Base-by-base conservation (phyloP, 1,140 invertebrate genomes). In the Cydia amplana region DNA sequence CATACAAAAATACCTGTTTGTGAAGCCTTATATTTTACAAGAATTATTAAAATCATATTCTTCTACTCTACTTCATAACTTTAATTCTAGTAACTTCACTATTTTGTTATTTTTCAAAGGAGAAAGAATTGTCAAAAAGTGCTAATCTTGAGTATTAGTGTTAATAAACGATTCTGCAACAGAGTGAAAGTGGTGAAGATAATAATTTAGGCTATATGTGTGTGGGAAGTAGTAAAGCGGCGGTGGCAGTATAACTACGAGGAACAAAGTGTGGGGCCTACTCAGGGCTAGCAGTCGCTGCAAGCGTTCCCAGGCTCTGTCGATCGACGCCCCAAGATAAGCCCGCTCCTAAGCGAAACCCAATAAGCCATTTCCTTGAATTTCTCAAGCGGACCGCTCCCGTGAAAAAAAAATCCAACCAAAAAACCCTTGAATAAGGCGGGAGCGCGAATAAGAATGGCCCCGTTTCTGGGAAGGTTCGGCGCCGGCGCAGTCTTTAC, bases 361-460 rank as follows among this genome's bases (percentile, higher is more conserved):
- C 89, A 91, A 91, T 91, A 91, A 91, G 88, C 88, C 83, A 84
- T 93, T 91, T 91, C 89, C 89, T 88, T 85, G 88, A 89, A 93
- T 86, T 87, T 86, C 87, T 88, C 90, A 91, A 85, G 85, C 86
- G 85, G 83, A 87, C 88, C 88, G 91, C 91, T 89, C 85, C 86
- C 78, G 82, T 86, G 80, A 89, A 92, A 91, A 89, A 92, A 91
- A 92, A 90, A 90, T n/a, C n/a, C 85, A 78, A 91, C 85, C 82
- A 85, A 91, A 92, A 91, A 81, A 82, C 75, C 83, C 80, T 83
- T 89, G 87, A 91, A 91, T 90, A 92, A 90, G 87, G 88, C 88
- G 88, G 89, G 90, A 90, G 88, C 88, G 89, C 89, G 85, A 91
- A 91, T 91, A 91, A 91, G 90, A 92, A 92, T 91, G 88, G 90